These are phyloP conservation scores for Notodonta dromedarius DNA, from an alignment of 2,888 invertebrate genomes.

Conservation along the genomic window DNA sequence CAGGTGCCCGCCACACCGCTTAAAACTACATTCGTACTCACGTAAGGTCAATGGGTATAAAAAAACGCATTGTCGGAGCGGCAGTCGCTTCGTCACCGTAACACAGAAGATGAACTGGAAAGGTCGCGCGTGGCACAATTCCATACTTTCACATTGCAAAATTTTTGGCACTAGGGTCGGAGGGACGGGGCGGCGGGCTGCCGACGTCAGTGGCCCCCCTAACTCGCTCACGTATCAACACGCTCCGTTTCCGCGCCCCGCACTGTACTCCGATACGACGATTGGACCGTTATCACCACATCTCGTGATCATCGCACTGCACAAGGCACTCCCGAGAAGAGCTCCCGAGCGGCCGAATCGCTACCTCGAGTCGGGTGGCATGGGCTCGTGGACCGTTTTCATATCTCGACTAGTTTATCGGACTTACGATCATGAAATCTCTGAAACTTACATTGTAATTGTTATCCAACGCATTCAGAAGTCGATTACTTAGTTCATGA, in stretches of 20 bases:
- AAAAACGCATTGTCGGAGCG: slow-evolving; percentile 59
- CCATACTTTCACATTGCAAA: slow-evolving; percentile 84
- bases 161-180: slow-evolving; percentile 81
- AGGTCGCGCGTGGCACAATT: slow-evolving; percentile 82
- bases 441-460: slow-evolving; percentile 97
- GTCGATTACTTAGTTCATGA: slow-evolving; percentile 97
- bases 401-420: slow-evolving; percentile 71
- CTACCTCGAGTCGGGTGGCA: slow-evolving; percentile 79
- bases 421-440: slow-evolving; percentile 74
- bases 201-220: slow-evolving; percentile 81
- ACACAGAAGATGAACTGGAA: slow-evolving; percentile 66
- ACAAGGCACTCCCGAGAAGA: slow-evolving; percentile 60
- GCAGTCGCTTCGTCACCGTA: slow-evolving; percentile 47
- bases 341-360: slow-evolving; percentile 72
- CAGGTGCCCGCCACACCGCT: slow-evolving; percentile 56
- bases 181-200: slow-evolving; percentile 73
- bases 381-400: slow-evolving; percentile 81
- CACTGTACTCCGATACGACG: slow-evolving; percentile 53
- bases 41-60: slow-evolving; percentile 62
- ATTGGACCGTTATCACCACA: slow-evolving; percentile 49
- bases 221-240: slow-evolving; percentile 73
- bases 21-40: slow-evolving; percentile 57
- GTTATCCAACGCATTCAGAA: slow-evolving; percentile 98
- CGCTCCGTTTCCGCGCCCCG: slow-evolving; percentile 61
- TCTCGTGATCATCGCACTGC: slow-evolving; percentile 48